Conservation (phyloP, 2,888 invertebrate genomes). For the Aphodius sticticus region DNA sequence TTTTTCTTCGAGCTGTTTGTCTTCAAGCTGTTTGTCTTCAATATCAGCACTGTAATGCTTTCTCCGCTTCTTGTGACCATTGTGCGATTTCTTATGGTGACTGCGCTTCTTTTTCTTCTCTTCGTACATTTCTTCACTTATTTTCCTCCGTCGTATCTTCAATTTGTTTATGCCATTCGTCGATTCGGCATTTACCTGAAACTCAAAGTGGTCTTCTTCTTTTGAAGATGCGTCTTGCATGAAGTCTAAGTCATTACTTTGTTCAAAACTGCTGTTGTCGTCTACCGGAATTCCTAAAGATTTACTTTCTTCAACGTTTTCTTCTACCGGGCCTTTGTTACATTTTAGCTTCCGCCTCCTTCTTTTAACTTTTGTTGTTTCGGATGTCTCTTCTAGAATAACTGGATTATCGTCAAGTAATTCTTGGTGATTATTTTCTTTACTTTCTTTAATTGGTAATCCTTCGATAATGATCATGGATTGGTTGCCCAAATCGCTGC, state of each 20-base stretch:
- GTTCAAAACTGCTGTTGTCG: not conserved
- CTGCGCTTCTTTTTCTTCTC: conserved; percentile 20
- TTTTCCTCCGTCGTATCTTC: conserved; percentile 30
- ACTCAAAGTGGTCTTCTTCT: conserved; percentile 27
- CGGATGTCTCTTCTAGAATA: not conserved
- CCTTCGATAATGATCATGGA: not conserved
- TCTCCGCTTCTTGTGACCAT: conserved; percentile 9
- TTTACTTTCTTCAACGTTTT: not conserved
- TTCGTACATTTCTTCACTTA: conserved; percentile 15
- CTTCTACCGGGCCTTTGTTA: not conserved
- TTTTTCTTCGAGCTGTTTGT: not conserved
- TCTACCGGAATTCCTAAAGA: not conserved
- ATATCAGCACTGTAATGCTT: conserved; percentile 7
- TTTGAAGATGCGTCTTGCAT: conserved; percentile 7
- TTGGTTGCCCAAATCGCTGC: not conserved
- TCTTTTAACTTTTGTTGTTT: not conserved
- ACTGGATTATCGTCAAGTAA: not conserved
- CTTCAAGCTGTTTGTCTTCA: conserved; percentile 5
- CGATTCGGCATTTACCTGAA: conserved; percentile 30
- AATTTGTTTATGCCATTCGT: conserved; percentile 30
- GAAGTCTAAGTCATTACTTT: not conserved
- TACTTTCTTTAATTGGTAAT: not conserved
- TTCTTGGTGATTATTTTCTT: not conserved
- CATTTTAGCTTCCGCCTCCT: not conserved
- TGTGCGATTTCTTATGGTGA: conserved; percentile 11